Conservation (phyloP, 2,113 vertebrate genomes). For the Cheirogaleus medius region DNA sequence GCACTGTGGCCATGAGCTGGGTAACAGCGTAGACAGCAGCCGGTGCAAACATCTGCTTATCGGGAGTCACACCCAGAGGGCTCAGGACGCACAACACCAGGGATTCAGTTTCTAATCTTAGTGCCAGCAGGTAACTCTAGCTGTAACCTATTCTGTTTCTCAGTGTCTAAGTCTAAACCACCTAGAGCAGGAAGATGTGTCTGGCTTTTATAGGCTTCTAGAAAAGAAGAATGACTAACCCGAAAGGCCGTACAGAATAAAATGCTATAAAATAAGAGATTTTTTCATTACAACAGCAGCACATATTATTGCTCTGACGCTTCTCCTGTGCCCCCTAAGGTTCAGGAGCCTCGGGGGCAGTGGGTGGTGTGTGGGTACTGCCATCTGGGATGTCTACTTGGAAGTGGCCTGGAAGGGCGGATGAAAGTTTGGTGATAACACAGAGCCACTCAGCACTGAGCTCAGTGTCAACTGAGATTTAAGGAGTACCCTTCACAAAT, state of each 20-base stretch:
- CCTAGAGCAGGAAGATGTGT: neutral
- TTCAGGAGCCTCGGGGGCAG: neutral
- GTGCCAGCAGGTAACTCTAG: neutral
- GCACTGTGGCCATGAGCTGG: fast-evolving
- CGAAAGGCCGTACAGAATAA: neutral
- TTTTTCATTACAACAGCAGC: neutral
- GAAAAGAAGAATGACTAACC: neutral
- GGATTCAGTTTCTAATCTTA: neutral
- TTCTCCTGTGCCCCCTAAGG: neutral
- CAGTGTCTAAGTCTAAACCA: neutral
- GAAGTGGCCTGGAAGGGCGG: neutral
- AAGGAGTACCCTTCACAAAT: neutral
- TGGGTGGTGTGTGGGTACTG: neutral
- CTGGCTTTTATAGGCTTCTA: neutral
- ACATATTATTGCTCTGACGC: neutral
- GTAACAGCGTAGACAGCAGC: neutral
- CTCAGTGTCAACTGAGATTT: neutral
- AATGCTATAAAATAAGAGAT: neutral
- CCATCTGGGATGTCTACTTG: neutral
- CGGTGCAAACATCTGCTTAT: fast-evolving
- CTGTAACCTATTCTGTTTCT: neutral
- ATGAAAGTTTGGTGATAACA: no score
- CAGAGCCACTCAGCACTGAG: neutral
- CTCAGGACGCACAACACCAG: fast-evolving
- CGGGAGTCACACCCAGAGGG: no score